Evolutionary conservation across 2,797 vertebrate genomes (phyloP), one percentile per base, ranked within the genome.

Genomic region (Odontamblyopus rebecca): DNA sequence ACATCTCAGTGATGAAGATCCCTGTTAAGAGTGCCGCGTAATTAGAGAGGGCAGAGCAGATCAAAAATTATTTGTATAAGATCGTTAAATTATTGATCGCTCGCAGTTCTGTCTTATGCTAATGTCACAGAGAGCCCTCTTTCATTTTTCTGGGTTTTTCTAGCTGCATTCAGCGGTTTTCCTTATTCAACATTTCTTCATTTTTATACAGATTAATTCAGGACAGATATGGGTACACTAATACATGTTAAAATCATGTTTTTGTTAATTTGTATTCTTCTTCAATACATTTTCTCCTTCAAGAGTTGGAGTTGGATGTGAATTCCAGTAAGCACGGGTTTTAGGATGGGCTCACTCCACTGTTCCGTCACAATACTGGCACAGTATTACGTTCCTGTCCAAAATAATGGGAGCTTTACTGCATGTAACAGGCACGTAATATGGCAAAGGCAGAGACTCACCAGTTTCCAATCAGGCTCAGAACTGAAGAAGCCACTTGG

Each of bases 31-130:
- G 82, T 72, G 67, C 50, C 50, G 86, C 79, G 68, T 88, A 87
- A 91, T 91, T 91, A 91, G 87, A 83, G 83, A 75, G 70, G 75
- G 84, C 87, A 88, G 78, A 67, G 77, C 85, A 60, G 81, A 90
- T 93, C 82, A 91, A 86, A 89, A 89, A 87, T 72, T 81, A 83
- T 89, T 92, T 90, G 82, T 87, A 88, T 85, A 85, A 86, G 84
- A 87, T 84, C 71, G 81, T 83, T 92, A 69, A 93, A 92, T 93
- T 88, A 92, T 93, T 91, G 88, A 92, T 91, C 61, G 76, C 82
- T 82, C 35, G 59, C 41, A 68, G 76, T 73, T 76, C 86, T 85
- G 80, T 82, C 85, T 7, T 90, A 91, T 92, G 88, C 84, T 89
- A 89, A 92, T 90, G 82, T 82, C 83, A 84, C 63, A 68, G 64